Conservation (phyloP, 2,888 invertebrate genomes). For the Camponotus fellah region DNA sequence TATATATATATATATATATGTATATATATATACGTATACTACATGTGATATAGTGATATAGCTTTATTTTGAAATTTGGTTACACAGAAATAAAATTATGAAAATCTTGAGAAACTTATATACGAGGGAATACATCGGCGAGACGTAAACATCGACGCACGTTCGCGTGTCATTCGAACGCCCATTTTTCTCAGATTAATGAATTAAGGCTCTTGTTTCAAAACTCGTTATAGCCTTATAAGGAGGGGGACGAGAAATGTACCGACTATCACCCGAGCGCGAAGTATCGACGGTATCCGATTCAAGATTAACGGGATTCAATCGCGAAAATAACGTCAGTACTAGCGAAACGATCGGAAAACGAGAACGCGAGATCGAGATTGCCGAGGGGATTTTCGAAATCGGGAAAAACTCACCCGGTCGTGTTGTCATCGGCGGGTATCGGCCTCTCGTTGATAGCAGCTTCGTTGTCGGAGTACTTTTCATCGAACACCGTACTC, state of each 20-base stretch:
- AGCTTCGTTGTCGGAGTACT: conserved; percentile 83
- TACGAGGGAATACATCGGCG: neutral
- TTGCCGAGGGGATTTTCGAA: neutral
- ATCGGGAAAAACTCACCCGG: conserved; percentile 82
- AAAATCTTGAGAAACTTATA: neutral
- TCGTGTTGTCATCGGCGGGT: conserved; percentile 85
- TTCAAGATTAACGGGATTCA: neutral
- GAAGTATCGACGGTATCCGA: conserved; percentile 18
- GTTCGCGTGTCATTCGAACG: neutral
- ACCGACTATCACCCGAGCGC: conserved; percentile 38
- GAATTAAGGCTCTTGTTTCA: conserved; percentile 76
- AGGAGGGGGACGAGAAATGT: conserved; percentile 75
- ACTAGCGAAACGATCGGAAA: neutral
- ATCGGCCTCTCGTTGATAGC: conserved; percentile 84
- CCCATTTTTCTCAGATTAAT: neutral
- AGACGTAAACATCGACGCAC: neutral
- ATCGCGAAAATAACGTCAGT: too few species aligned
- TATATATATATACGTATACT: neutral
- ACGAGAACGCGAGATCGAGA: neutral
- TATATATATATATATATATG: neutral
- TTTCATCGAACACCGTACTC: conserved; percentile 80
- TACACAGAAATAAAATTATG: neutral
- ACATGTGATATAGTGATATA: neutral
- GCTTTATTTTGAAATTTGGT: conserved; percentile 23
- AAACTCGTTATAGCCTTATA: conserved; percentile 83